phyloP scores from a whole-genome alignment of 2,888 invertebrate species.

The Melinopterus prodromus region DNA sequence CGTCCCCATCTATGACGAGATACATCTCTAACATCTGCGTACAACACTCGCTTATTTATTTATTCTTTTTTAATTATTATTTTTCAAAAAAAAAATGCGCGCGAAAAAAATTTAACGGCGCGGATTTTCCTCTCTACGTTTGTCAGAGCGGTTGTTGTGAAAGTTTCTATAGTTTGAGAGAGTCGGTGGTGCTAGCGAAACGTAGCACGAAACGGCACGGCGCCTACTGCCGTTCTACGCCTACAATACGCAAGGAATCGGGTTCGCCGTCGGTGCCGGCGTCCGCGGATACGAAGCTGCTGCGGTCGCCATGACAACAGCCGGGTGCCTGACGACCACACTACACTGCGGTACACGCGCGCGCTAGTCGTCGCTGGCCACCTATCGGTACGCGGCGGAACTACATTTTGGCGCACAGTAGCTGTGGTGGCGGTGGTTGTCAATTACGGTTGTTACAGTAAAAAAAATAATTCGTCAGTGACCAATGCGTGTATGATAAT shows the following conservation, averaged over 20 bases:
- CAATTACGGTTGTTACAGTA: neutral
- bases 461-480: too few relatives aligned
- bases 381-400: slow-evolving; percentile 11
- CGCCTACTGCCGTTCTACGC: slow-evolving; percentile 11
- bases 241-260: slow-evolving; percentile 8
- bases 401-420: slow-evolving; percentile 7
- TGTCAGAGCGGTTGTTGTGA: too few relatives aligned
- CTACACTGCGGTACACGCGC: slow-evolving; percentile 14
- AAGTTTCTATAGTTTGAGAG: too few relatives aligned
- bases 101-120: neutral
- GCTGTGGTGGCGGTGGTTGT: too few relatives aligned
- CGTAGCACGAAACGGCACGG: neutral
- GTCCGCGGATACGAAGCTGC: slow-evolving; percentile 10
- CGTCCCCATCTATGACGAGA: neutral
- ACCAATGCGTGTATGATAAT: too few relatives aligned
- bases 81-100: neutral
- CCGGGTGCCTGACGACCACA: slow-evolving; percentile 27
- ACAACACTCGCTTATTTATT: neutral
- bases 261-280: neutral
- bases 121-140: too few relatives aligned
- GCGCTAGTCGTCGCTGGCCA: neutral
- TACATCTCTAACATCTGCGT: neutral
- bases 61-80: neutral
- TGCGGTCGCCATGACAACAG: slow-evolving; percentile 33
- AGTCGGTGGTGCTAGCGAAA: neutral